Percentiles rank a stretch among this genome's conserved stretches.
Conservation (phyloP, 2,113 vertebrate species). For the Mola mola region DNA sequence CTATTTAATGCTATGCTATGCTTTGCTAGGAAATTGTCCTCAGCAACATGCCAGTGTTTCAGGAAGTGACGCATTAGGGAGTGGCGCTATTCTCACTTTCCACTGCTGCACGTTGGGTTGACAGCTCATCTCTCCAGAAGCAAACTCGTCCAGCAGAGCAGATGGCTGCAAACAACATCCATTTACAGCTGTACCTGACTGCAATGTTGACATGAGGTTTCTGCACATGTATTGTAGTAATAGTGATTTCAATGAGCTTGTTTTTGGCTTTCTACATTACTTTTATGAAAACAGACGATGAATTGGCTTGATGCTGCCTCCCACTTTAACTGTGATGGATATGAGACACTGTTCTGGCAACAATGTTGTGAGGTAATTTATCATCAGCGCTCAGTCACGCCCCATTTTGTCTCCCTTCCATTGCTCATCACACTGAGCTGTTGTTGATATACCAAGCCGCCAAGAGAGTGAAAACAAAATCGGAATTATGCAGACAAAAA, state of each 20-base stretch:
- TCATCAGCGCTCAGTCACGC: slow-evolving; percentile 8
- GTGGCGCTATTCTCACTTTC: not conserved
- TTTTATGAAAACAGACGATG: not conserved
- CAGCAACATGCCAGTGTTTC: slow-evolving; percentile 2
- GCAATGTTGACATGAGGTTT: slow-evolving; percentile 1
- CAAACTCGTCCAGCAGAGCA: slow-evolving; percentile 42
- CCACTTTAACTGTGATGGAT: not conserved
- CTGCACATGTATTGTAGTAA: not conserved
- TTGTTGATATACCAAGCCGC: slow-evolving; percentile 7
- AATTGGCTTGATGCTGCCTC: not conserved
- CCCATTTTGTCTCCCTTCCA: slow-evolving; percentile 8
- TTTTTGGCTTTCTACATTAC: not conserved
- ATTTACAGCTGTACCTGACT: slow-evolving; percentile 58
- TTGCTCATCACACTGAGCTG: slow-evolving; percentile 11
- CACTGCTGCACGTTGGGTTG: slow-evolving; percentile 23
- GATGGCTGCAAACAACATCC: slow-evolving; percentile 52
- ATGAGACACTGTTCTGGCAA: slow-evolving; percentile 2
- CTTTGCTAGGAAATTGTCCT: slow-evolving; percentile 19
- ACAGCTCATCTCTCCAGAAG: slow-evolving; percentile 62
- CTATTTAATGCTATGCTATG: not conserved
- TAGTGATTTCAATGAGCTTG: not conserved
- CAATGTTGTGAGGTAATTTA: not conserved
- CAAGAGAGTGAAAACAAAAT: not conserved
- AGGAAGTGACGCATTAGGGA: slow-evolving; percentile 38
- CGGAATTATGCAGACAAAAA: not conserved